Base-by-base conservation (phyloP, 2,888 invertebrate genomes). In the Zaprionus obscuricornis region DNA sequence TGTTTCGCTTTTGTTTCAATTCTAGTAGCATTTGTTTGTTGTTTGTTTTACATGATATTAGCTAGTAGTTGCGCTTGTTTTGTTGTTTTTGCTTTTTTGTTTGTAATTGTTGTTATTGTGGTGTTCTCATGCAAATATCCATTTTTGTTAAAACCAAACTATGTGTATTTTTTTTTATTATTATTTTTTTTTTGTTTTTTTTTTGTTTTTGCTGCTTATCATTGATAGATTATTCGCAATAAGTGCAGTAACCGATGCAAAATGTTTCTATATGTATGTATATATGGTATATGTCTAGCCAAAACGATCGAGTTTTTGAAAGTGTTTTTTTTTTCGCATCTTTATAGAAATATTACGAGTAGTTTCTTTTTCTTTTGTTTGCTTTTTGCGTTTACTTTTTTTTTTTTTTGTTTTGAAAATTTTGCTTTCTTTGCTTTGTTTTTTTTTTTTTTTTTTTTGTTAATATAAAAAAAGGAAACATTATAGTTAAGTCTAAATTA, bases 1-100 rank as follows among this genome's bases (percentile, higher is more conserved):
- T 70, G 14, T 58, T 62, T 65, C 54, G 47, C 68, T 77, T 74
- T 72, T 67, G 55, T 81, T 87, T 87, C 87, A 87, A 87, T 87
- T 87, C 88, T 87, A 87, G 83, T 88, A 87, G 88, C 88, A 87
- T 88, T 87, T 75, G 49, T 74, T 85, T 68, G 60, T 79, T 67
- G 57, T 63, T 63, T 78, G 70, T 65, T 82, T 85, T 78, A 78
- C 60, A 83, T 86, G 85, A 81, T 86, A 85, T 83, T 85, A 77
- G 85, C 77, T 77, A 77, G 71, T 85, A 77, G 85, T 77, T 77
- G 85, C 77, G 76, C 66, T 70, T 49, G 72, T 57, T 37, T 54
- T 56, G 55, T 47, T 42, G 46, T 43, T 55, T 57, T 62, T 42
- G 14, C n/a, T n/a, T n/a, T n/a, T 59, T 52, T 51, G 34, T 58